phyloP scores from a whole-genome alignment of 2,113 vertebrate species.

The Arenaria interpres region DNA sequence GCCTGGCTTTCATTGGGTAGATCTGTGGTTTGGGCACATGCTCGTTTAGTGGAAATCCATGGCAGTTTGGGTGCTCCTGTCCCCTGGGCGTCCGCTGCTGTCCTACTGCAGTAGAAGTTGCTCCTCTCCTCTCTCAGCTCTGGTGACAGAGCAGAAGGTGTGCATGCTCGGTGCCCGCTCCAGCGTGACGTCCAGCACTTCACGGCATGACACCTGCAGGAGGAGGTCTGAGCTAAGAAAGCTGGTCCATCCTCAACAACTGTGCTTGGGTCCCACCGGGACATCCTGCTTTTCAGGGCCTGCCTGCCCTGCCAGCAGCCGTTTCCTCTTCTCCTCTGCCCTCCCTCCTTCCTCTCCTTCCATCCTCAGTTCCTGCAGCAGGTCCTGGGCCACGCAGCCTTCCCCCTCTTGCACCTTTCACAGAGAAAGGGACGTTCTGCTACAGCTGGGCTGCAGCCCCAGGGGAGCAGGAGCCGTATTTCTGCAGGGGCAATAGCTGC shows the following conservation, averaged over 20 bases:
- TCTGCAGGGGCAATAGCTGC: not conserved
- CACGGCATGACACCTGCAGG: not conserved
- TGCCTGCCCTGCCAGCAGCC: not conserved
- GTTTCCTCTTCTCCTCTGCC: not conserved
- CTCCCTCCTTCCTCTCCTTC: not conserved
- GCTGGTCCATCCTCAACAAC: not conserved
- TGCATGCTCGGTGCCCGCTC: not conserved
- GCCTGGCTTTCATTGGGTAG: not conserved
- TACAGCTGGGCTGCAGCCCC: not conserved
- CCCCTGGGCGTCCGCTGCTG: not conserved
- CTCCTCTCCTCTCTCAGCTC: not conserved
- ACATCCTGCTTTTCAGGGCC: not conserved
- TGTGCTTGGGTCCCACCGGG: rapidly evolving
- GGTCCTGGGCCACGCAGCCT: rapidly evolving
- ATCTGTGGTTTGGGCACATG: not conserved
- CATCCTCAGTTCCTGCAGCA: not conserved
- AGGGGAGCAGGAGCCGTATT: not conserved
- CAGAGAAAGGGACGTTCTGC: not conserved
- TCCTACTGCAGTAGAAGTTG: not conserved
- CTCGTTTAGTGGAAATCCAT: rapidly evolving
- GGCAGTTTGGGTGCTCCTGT: not conserved
- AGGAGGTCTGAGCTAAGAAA: not conserved
- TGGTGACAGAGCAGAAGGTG: not conserved
- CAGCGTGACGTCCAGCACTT: not conserved
- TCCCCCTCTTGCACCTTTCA: not conserved